Percentiles rank a stretch among this genome's conserved stretches.
Evolutionary conservation across 1,140 invertebrate species (phyloP).

Genomic region (Drosophila santomea): DNA sequence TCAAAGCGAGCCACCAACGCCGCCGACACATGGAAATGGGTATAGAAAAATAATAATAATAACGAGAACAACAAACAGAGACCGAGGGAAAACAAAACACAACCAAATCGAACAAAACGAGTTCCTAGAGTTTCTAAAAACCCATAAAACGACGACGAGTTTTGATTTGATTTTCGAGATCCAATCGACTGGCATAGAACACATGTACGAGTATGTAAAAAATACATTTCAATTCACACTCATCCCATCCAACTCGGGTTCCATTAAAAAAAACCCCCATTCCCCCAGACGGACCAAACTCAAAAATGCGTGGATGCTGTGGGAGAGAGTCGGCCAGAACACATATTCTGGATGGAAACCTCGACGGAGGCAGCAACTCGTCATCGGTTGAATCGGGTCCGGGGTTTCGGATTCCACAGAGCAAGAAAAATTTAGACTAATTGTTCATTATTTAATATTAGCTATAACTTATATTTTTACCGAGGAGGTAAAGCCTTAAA

Average conservation of each 20-base stretch:
- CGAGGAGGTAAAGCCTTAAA: too few relatives aligned
- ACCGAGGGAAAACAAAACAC: constrained; percentile 71
- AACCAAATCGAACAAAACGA: constrained; percentile 44
- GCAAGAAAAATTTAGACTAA: background rate
- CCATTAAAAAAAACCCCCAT: constrained; percentile 32
- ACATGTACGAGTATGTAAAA: constrained; percentile 66
- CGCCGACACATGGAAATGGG: constrained; percentile 59
- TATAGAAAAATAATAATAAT: constrained; percentile 74
- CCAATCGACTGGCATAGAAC: constrained; percentile 63
- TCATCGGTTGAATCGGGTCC: constrained; percentile 74
- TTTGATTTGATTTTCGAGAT: constrained; percentile 76
- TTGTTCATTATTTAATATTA: too few relatives aligned
- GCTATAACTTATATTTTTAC: too few relatives aligned
- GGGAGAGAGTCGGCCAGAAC: constrained; percentile 29
- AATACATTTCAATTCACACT: constrained; percentile 79
- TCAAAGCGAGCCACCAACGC: constrained; percentile 60
- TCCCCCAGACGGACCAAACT: constrained; percentile 32
- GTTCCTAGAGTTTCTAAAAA: constrained; percentile 70
- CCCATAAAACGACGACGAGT: constrained; percentile 77
- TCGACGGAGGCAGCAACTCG: constrained; percentile 55
- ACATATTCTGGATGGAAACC: constrained; percentile 30
- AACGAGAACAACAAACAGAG: constrained; percentile 78
- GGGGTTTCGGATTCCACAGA: constrained; percentile 49
- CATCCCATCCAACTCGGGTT: constrained; percentile 15
- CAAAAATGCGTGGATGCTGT: constrained; percentile 56